Evolutionary conservation across 2,888 invertebrate species (phyloP), one percentile per base, ranked within the genome.

Genomic region (Eumerus sabulonum): DNA sequence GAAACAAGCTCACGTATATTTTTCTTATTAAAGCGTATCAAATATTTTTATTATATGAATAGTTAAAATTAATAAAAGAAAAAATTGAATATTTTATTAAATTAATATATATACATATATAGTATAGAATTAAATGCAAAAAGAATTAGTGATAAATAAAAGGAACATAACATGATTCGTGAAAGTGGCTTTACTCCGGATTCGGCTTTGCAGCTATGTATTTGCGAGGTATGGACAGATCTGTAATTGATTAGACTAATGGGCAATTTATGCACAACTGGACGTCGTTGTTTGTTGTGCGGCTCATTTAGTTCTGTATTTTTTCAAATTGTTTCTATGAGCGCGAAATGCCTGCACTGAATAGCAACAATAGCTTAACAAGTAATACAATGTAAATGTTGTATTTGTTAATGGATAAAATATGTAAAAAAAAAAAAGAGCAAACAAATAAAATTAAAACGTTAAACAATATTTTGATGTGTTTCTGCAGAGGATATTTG

Each of bases 1-100:
- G n/a, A n/a, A 42, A 38, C 35, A 51, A 51, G 54, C 38, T 68
- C 64, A 57, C 67, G 54, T 48, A 67, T 72, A 57, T 50, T 62
- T 76, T 74, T 51, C 44, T 64, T 76, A 47, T 38, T 64, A 64
- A 56, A 45, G 60, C 71, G 59, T 67, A 54, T 73, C 40, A 66
- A 72, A 54, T 67, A 53, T 77, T 71, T 77, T 73, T 72, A 67
- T 63, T 73, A 77, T 77, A 72, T 72, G 67, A 73, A 77, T 77
- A 77, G 77, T 67, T 77, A 62, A 77, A 77, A 73, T 73, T 72
- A 72, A 62, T 67, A 71, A 72, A 77, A 57, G 70, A 54, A 42
- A 40, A 38, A 53, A 44, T 18, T 57, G 27, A 48, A 48, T 67
- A 77, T 67, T 67, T 72, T 72, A 62, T 16, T 66, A 56, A 60